These are phyloP conservation scores for Heterochromis multidens DNA, from an alignment of 2,113 vertebrate genomes.

Conservation along the genomic window DNA sequence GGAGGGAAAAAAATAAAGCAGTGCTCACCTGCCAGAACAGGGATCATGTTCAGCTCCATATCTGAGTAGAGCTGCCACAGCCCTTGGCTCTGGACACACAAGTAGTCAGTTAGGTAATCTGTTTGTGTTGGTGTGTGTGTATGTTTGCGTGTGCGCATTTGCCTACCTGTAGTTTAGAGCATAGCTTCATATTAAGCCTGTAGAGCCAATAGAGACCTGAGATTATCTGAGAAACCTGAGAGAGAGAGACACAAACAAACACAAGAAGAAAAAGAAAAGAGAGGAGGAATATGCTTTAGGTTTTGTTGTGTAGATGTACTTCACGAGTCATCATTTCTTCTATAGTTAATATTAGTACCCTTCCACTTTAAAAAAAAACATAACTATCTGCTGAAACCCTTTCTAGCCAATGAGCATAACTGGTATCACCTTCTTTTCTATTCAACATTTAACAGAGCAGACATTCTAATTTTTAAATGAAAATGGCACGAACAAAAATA, in stretches of 20 bases:
- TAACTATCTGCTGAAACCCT: background rate
- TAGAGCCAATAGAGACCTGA: slow-evolving; percentile 77
- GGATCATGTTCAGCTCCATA: slow-evolving; percentile 86
- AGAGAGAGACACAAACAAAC: background rate
- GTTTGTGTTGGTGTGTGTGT: background rate
- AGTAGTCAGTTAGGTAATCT: background rate
- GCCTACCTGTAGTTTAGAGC: slow-evolving; percentile 78
- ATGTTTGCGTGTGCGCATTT: background rate
- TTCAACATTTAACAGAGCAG: background rate
- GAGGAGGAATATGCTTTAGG: background rate
- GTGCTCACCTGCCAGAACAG: slow-evolving; percentile 86
- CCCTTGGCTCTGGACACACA: slow-evolving; percentile 72
- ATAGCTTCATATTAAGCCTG: slow-evolving; percentile 77
- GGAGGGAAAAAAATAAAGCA: background rate
- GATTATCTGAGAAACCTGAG: slow-evolving; percentile 74
- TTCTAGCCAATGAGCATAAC: background rate
- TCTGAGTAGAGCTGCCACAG: slow-evolving; percentile 85
- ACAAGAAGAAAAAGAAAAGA: background rate
- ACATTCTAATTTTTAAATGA: background rate
- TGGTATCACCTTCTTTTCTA: background rate
- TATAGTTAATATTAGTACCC: background rate
- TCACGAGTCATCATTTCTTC: background rate
- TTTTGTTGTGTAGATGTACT: background rate
- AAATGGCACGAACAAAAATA: background rate
- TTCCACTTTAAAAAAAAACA: background rate